A percentile compares a stretch with the other conserved stretches of the same genome.
These are phyloP conservation scores for Archilochus colubris DNA, from an alignment of 2,113 vertebrate species.

Conservation along the genomic window DNA sequence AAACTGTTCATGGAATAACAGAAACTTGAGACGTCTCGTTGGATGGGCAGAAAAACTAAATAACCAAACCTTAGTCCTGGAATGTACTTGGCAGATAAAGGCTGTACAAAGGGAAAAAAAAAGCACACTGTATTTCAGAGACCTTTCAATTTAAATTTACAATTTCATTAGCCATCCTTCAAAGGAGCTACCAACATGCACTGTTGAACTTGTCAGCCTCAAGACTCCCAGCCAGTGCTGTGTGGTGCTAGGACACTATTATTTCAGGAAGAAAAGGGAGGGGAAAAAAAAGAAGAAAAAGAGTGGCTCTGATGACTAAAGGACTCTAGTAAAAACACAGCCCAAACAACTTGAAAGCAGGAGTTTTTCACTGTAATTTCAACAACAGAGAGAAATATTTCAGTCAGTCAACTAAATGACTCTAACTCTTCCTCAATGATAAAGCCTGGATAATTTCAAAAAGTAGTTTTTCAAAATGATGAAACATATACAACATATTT, in stretches of 20 bases:
- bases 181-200: conserved; percentile 12
- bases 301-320: neutral
- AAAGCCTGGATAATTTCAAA: neutral
- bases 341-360: neutral
- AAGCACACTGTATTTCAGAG: neutral
- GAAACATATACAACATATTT: neutral
- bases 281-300: neutral
- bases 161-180: conserved; percentile 49
- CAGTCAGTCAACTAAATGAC: neutral
- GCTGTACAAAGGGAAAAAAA: neutral
- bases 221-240: neutral
- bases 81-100: conserved; percentile 29
- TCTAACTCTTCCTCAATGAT: neutral
- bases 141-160: conserved; percentile 40
- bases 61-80: conserved; percentile 21
- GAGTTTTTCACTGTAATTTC: neutral
- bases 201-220: neutral
- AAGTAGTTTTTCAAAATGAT: neutral
- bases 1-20: conserved; percentile 49
- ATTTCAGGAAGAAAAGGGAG: neutral
- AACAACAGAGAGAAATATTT: neutral
- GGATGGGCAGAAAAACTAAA: conserved; percentile 37
- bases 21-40: conserved; percentile 49
- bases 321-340: neutral
- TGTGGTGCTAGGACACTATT: conserved; percentile 8